Evolutionary conservation across 2,797 vertebrate genomes (phyloP).

Genomic region (Helarctos malayanus): DNA sequence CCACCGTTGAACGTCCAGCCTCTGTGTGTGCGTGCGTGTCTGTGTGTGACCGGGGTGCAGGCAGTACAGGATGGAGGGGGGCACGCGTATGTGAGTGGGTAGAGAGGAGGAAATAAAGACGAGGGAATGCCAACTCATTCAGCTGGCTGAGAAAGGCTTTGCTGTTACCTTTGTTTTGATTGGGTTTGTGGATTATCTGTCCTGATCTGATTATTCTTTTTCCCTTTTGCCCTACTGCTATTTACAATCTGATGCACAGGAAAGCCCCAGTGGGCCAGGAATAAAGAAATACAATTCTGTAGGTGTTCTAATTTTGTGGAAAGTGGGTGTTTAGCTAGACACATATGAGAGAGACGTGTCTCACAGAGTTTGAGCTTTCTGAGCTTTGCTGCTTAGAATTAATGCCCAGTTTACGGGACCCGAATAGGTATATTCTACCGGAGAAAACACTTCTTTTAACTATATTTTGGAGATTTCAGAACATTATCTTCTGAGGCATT

Average conservation of each 20-base stretch:
- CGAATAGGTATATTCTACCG: not conserved
- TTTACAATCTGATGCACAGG: not conserved
- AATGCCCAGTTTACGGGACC: not conserved
- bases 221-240: not conserved
- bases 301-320: not conserved
- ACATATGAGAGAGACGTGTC: not conserved
- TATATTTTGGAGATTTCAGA: slow-evolving; percentile 24
- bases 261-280: not conserved
- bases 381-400: not conserved
- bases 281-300: not conserved
- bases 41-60: not conserved
- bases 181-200: not conserved
- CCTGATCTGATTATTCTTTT: not conserved
- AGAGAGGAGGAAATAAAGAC: not conserved
- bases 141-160: not conserved
- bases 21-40: not conserved
- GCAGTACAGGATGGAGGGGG: not conserved
- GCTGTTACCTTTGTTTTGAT: not conserved
- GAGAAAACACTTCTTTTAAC: not conserved
- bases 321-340: not conserved
- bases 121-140: not conserved
- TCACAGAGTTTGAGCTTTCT: not conserved
- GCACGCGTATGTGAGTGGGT: not conserved
- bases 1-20: not conserved
- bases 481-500: not conserved